Conservation (phyloP, 2,113 vertebrate genomes). For the Barbus barbus region DNA sequence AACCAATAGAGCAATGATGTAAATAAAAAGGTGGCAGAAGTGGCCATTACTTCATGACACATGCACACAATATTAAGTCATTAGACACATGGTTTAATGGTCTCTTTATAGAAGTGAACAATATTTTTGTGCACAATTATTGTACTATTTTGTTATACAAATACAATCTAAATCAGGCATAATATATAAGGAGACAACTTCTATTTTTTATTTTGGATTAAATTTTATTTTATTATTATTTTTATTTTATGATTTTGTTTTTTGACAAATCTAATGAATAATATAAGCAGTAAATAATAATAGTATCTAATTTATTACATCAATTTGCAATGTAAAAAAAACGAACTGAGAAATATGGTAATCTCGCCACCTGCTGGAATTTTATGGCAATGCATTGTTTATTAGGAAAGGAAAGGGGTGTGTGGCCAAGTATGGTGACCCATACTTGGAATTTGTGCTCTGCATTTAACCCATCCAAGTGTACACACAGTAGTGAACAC, state of each 20-base stretch:
- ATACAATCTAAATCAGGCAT: neutral
- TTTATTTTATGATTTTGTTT: neutral
- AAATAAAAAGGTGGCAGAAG: constrained; percentile 17
- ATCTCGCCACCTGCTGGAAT: neutral
- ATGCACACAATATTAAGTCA: neutral
- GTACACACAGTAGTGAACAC: too few species aligned
- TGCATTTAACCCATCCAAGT: too few species aligned
- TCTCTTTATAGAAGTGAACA: neutral
- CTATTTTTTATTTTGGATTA: too few species aligned
- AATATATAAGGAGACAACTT: neutral
- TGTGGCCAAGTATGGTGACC: too few species aligned
- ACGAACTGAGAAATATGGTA: neutral
- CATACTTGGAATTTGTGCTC: too few species aligned
- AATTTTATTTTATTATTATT: neutral
- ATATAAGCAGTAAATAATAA: neutral
- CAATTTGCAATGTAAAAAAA: neutral
- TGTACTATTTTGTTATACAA: neutral
- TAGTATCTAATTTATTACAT: neutral
- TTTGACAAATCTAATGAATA: neutral
- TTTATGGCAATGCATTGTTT: neutral
- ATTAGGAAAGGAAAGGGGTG: too few species aligned
- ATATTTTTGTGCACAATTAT: neutral
- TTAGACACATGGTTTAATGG: neutral
- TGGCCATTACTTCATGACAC: neutral
- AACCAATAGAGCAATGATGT: neutral